A percentile compares a stretch with the other conserved stretches of the same genome.
phyloP scores from a whole-genome alignment of 2,113 vertebrate species.

The Leuciscus idus region DNA sequence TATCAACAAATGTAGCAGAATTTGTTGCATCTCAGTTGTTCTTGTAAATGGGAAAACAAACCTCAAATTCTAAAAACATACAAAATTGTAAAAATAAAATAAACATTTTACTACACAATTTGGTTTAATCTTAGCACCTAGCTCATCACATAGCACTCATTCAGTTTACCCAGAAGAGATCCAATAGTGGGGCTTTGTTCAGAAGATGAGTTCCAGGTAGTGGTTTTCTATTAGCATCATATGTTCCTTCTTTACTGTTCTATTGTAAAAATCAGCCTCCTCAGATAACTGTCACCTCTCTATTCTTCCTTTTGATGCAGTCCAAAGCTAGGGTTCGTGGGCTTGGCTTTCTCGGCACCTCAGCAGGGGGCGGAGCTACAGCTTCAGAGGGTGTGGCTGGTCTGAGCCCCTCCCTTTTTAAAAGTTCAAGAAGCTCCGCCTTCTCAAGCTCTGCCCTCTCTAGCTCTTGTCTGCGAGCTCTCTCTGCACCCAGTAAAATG shows the following conservation, averaged over 20 bases:
- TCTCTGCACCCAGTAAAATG: slow-evolving; percentile 81
- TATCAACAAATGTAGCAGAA: background rate
- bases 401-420: slow-evolving; percentile 69
- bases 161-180: background rate
- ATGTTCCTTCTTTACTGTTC: background rate
- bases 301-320: slow-evolving; percentile 82
- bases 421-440: slow-evolving; percentile 81
- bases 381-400: slow-evolving; percentile 51
- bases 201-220: background rate
- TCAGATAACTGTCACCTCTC: slow-evolving; percentile 85
- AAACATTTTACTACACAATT: background rate
- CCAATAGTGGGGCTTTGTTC: background rate
- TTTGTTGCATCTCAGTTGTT: background rate
- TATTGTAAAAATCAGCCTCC: background rate
- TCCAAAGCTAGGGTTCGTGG: slow-evolving; percentile 77
- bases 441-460: slow-evolving; percentile 86
- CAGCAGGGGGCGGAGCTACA: slow-evolving; percentile 57
- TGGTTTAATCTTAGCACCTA: background rate
- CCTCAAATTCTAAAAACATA: slow-evolving; percentile 2
- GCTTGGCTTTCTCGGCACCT: slow-evolving; percentile 69
- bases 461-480: slow-evolving; percentile 82
- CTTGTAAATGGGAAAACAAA: slow-evolving; percentile 15
- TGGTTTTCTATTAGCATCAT: slow-evolving; percentile 5
- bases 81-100: background rate
- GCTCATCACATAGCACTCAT: background rate